Evolutionary conservation across 2,888 invertebrate species (phyloP).

Genomic region (Noctua janthina): DNA sequence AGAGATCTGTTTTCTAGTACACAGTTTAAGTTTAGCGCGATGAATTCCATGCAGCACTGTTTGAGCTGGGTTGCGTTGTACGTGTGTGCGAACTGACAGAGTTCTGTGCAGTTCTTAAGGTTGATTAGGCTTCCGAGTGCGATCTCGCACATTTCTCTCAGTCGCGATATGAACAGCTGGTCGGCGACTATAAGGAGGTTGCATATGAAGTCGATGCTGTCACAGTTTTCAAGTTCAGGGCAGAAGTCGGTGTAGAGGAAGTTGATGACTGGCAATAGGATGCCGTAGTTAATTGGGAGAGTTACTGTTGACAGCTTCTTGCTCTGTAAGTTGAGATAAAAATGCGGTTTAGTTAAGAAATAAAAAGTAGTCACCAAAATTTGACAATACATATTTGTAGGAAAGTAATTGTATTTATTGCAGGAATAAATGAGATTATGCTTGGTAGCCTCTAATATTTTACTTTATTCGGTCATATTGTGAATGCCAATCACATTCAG

Average conservation of each 20-base stretch:
- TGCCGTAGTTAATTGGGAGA: constrained; percentile 91
- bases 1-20: constrained; percentile 93
- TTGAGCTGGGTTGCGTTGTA: constrained; percentile 94
- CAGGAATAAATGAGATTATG: background rate
- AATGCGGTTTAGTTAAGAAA: background rate
- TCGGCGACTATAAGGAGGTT: constrained; percentile 95
- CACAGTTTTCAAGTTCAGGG: constrained; percentile 89
- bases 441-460: background rate
- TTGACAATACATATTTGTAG: background rate
- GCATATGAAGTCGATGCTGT: constrained; percentile 93
- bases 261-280: constrained; percentile 92
- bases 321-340: constrained; percentile 84
- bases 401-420: background rate
- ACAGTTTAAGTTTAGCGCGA: constrained; percentile 93
- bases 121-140: constrained; percentile 92
- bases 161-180: constrained; percentile 93
- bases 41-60: constrained; percentile 94
- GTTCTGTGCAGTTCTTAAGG: constrained; percentile 94
- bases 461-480: background rate
- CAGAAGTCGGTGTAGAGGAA: constrained; percentile 94
- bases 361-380: background rate
- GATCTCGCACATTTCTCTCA: constrained; percentile 94
- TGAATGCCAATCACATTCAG: background rate
- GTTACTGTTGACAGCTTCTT: constrained; percentile 87
- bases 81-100: constrained; percentile 93